A percentile compares a stretch with the other conserved stretches of the same genome.
Evolutionary conservation across 2,888 invertebrate genomes (phyloP).

Genomic region (Cetonia aurata): DNA sequence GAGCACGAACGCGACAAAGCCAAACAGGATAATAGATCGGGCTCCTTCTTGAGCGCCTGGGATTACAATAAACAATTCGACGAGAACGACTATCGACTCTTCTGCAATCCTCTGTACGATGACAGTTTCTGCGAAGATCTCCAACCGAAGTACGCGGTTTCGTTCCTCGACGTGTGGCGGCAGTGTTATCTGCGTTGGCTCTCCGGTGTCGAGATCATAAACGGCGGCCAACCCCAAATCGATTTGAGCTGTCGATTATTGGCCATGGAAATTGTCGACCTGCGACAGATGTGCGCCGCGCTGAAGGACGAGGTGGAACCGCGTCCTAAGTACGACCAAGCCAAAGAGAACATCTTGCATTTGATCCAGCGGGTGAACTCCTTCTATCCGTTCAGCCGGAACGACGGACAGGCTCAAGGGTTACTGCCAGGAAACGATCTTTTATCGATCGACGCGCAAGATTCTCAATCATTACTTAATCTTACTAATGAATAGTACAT

Average conservation of each 20-base stretch:
- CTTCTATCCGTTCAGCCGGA: slow-evolving; percentile 68
- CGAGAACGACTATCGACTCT: slow-evolving; percentile 83
- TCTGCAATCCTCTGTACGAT: slow-evolving; percentile 86
- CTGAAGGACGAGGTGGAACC: slow-evolving; percentile 51
- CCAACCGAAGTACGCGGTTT: slow-evolving; percentile 69
- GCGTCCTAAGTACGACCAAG: slow-evolving; percentile 48
- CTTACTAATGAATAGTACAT: slow-evolving; percentile 70
- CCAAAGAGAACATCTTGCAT: slow-evolving; percentile 62
- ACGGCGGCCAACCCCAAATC: slow-evolving; percentile 76
- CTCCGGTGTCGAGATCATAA: slow-evolving; percentile 81
- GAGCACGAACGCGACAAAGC: slow-evolving; percentile 82
- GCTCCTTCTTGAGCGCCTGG: slow-evolving; percentile 85
- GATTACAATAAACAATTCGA: slow-evolving; percentile 91
- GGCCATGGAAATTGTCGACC: slow-evolving; percentile 67
- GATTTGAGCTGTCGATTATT: slow-evolving; percentile 69
- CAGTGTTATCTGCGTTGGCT: slow-evolving; percentile 94
- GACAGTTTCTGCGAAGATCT: slow-evolving; percentile 62
- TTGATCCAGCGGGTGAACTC: slow-evolving; percentile 64
- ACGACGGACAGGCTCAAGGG: slow-evolving; percentile 58
- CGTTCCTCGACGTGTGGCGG: slow-evolving; percentile 81
- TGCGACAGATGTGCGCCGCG: slow-evolving; percentile 58
- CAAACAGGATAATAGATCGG: slow-evolving; percentile 62
- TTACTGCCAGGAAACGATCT: slow-evolving; percentile 69
- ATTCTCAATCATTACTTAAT: slow-evolving; percentile 78
- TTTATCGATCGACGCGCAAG: slow-evolving; percentile 73